Conservation (phyloP, 2,113 vertebrate genomes). For the Cathartes aura region DNA sequence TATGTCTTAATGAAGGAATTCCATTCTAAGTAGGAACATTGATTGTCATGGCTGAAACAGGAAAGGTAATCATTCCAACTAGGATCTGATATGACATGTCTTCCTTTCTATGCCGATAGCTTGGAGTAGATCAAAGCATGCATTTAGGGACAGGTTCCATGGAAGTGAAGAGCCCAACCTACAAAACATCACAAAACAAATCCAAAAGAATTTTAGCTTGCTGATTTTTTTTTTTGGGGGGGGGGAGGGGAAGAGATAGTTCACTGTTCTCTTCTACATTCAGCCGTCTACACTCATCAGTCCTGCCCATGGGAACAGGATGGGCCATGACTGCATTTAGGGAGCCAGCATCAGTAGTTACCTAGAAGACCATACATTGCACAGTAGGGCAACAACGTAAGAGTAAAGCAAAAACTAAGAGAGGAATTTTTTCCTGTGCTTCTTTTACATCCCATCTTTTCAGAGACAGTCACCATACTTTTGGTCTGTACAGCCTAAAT, state of each 20-base stretch:
- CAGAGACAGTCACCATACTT: not conserved
- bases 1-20: not conserved
- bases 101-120: not conserved
- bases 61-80: not conserved
- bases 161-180: not conserved
- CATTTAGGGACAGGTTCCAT: not conserved
- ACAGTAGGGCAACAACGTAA: not conserved
- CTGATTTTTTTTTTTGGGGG: not conserved
- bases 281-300: not conserved
- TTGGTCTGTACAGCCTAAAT: not conserved
- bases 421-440: not conserved
- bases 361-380: not conserved
- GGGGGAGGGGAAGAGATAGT: not conserved
- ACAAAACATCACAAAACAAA: not conserved
- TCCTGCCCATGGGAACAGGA: not conserved
- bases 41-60: not conserved
- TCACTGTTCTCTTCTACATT: not conserved
- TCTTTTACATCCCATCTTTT: not conserved
- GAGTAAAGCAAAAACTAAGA: not conserved
- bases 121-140: not conserved
- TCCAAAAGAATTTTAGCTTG: not conserved
- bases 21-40: not conserved
- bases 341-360: not conserved
- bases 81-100: not conserved
- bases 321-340: not conserved